Conservation (phyloP, 2,888 invertebrate genomes). For the Phalangium opilio region DNA sequence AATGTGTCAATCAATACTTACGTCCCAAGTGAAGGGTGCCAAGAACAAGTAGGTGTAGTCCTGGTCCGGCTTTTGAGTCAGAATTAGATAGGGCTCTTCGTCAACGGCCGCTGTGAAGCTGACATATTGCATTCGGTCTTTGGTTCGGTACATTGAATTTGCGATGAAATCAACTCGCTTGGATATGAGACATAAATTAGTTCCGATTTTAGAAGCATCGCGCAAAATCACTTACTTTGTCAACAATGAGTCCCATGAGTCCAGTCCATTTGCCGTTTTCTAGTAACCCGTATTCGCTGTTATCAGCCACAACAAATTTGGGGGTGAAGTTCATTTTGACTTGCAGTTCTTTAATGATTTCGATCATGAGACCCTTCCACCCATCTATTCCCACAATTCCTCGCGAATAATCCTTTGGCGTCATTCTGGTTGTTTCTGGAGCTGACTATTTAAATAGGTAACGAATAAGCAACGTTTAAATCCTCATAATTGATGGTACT, state of each 20-base stretch:
- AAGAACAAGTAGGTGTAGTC: constrained; percentile 68
- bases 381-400: constrained; percentile 12
- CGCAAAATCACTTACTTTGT: constrained; percentile 32
- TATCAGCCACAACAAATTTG: constrained; percentile 23
- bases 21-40: constrained; percentile 51
- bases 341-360: constrained; percentile 58
- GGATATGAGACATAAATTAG: too few relatives aligned
- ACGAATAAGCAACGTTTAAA: background rate
- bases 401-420: background rate
- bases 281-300: constrained; percentile 24
- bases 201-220: too few relatives aligned
- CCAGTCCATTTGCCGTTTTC: constrained; percentile 28
- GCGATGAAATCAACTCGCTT: constrained; percentile 36
- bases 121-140: constrained; percentile 37
- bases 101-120: constrained; percentile 66
- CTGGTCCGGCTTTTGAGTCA: constrained; percentile 60
- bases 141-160: constrained; percentile 43
- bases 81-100: constrained; percentile 59
- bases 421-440: background rate
- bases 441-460: background rate
- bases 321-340: constrained; percentile 64
- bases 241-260: constrained; percentile 36
- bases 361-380: constrained; percentile 33
- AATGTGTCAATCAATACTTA: constrained; percentile 22
- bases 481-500: constrained; percentile 6